phyloP scores from a whole-genome alignment of 1,140 invertebrate genomes.

The Polyergus mexicanus region DNA sequence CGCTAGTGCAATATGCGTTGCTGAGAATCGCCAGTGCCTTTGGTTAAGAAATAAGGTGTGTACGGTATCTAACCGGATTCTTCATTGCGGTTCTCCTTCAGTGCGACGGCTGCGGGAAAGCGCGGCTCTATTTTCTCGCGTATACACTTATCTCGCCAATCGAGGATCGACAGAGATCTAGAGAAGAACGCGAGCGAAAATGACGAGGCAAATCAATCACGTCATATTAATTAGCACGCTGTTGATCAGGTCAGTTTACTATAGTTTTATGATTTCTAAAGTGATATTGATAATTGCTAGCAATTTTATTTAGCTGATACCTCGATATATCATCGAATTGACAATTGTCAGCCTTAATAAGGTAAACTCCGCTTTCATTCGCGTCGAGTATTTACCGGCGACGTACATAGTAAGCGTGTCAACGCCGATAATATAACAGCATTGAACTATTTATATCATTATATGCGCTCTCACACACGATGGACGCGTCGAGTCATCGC shows the following conservation, averaged over 20 bases:
- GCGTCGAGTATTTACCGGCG: no score
- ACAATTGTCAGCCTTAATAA: background rate
- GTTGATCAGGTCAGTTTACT: constrained; percentile 36
- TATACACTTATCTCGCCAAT: background rate
- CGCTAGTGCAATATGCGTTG: constrained; percentile 16
- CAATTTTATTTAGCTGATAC: background rate
- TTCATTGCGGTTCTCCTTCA: background rate
- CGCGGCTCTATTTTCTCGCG: background rate
- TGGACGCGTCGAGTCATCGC: constrained; percentile 3
- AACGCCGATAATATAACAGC: background rate
- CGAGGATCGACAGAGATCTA: background rate
- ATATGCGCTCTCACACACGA: background rate
- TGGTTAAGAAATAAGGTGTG: background rate
- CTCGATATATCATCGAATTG: background rate
- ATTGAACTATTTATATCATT: background rate
- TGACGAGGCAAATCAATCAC: background rate
- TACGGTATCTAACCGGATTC: constrained; percentile 2
- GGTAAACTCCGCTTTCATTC: background rate
- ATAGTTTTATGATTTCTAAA: no score
- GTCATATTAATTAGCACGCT: background rate
- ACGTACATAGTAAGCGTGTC: background rate
- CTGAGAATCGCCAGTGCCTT: background rate
- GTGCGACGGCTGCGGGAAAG: background rate
- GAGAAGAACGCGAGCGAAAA: background rate
- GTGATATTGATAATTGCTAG: no score